A percentile compares a stretch with the other conserved stretches of the same genome.
Conservation (phyloP, 1,140 invertebrate species). For the Neodiprion virginianus region DNA sequence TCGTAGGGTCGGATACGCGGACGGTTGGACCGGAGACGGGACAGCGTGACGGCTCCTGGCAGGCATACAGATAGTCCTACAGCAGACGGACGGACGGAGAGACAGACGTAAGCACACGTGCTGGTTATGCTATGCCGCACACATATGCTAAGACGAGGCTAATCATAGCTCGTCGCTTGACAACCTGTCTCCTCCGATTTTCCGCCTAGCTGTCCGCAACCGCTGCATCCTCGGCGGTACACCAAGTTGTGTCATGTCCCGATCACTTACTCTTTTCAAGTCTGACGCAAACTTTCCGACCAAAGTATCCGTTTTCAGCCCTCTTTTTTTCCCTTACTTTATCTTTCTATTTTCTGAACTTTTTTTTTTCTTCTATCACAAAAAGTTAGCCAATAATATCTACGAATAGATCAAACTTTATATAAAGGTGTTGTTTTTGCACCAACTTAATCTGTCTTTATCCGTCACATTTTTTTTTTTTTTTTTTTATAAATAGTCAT, state of each 20-base stretch:
- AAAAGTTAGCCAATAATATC: no score
- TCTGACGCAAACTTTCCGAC: background rate
- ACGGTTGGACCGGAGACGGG: constrained; percentile 43
- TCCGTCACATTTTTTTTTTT: no score
- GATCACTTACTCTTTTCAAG: background rate
- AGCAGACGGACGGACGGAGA: constrained; percentile 30
- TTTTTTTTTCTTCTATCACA: background rate
- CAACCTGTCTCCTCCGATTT: constrained; percentile 63
- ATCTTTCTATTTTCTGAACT: background rate
- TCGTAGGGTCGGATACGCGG: constrained; percentile 39
- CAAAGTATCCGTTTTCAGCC: no score
- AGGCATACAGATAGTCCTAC: constrained; percentile 41
- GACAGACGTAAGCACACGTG: constrained; percentile 47
- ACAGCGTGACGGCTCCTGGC: constrained; percentile 63
- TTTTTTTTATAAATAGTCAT: no score
- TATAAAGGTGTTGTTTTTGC: no score
- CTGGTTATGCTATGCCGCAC: constrained; percentile 45
- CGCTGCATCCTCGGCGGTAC: constrained; percentile 16
- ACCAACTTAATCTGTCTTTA: no score
- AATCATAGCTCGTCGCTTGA: constrained; percentile 60
- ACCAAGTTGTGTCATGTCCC: background rate
- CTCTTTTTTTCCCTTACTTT: background rate
- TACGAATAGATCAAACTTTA: no score
- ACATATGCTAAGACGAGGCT: constrained; percentile 49
- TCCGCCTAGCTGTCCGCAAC: constrained; percentile 51